A percentile compares a stretch with the other conserved stretches of the same genome.
Conservation (phyloP, 2,797 vertebrate species). For the Agapornis canus region DNA sequence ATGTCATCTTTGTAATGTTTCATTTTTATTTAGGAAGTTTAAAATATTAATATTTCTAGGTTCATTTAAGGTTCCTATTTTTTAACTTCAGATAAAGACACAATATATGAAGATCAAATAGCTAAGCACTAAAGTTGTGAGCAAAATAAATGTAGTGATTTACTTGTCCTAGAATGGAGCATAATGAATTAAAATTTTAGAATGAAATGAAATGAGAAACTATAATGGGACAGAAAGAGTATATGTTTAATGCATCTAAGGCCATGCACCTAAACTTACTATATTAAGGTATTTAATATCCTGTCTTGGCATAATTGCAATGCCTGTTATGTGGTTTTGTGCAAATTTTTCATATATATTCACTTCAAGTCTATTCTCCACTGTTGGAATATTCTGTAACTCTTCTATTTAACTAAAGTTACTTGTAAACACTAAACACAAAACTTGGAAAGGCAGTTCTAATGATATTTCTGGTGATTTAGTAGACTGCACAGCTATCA, state of each 20-base stretch:
- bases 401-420: not conserved
- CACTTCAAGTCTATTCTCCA: not conserved
- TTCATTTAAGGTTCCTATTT: not conserved
- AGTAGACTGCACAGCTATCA: not conserved
- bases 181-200: not conserved
- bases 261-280: not conserved
- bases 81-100: not conserved
- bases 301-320: not conserved
- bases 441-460: not conserved
- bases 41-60: not conserved
- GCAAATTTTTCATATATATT: not conserved
- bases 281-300: not conserved
- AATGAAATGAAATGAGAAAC: not conserved
- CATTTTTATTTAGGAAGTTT: not conserved
- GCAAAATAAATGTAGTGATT: not conserved
- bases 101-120: not conserved
- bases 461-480: slow-evolving; percentile 7
- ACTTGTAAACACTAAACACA: not conserved
- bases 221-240: not conserved
- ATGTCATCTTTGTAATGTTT: not conserved
- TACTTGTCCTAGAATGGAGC: not conserved
- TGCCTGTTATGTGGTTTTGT: not conserved
- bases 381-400: not conserved
- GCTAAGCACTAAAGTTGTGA: not conserved
- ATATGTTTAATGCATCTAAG: not conserved